These are phyloP conservation scores for Gymnocypris eckloni DNA, from an alignment of 2,797 vertebrate genomes.

Conservation along the genomic window DNA sequence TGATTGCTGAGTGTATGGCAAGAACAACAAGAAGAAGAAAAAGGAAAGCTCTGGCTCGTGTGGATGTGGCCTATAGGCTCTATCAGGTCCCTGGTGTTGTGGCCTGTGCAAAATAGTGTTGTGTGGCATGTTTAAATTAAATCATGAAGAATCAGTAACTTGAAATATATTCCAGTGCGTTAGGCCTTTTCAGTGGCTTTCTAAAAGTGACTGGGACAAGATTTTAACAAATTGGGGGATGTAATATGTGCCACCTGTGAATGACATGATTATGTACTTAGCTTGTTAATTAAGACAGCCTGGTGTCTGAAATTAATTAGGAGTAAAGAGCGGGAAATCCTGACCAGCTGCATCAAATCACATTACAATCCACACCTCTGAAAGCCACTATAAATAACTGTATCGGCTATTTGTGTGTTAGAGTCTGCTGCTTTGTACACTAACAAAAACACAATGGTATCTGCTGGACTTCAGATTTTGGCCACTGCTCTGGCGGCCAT, in stretches of 20 bases:
- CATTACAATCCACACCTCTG: not conserved
- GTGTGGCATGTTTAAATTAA: not conserved
- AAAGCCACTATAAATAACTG: slow-evolving; percentile 16
- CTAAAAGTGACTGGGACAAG: not conserved
- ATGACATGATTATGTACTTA: not conserved
- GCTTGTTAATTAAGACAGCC: not conserved
- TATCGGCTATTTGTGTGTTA: fast-evolving
- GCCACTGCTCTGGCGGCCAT: slow-evolving; percentile 64
- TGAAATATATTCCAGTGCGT: not conserved
- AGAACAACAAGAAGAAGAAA: too few relatives aligned
- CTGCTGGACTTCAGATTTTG: slow-evolving; percentile 72
- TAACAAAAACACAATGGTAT: slow-evolving; percentile 56
- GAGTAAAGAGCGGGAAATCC: not conserved
- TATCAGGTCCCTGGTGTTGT: not conserved
- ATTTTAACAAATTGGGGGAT: not conserved
- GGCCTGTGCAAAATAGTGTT: not conserved
- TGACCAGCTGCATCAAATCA: slow-evolving; percentile 17
- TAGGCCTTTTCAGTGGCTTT: not conserved
- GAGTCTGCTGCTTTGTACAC: too few relatives aligned
- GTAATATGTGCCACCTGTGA: not conserved
- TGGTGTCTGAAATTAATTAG: not conserved
- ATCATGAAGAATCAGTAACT: not conserved
- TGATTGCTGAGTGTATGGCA: too few relatives aligned
- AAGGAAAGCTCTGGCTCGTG: too few relatives aligned
- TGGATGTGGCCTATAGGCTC: too few relatives aligned